phyloP scores from a whole-genome alignment of 1,140 invertebrate genomes.

The Odontomachus brunneus region DNA sequence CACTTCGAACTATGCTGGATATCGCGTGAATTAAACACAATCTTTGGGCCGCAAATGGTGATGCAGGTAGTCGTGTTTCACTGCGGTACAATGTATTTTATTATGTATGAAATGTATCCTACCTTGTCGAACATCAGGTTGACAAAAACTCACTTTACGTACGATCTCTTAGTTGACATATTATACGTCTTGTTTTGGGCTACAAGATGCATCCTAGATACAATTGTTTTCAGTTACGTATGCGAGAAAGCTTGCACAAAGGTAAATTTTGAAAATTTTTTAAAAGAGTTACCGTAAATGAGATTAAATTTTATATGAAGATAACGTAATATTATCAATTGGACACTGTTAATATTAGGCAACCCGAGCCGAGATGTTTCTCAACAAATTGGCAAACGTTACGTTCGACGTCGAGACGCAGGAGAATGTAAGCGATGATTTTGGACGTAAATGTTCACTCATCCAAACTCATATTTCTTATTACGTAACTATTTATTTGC shows the following conservation, averaged over 20 bases:
- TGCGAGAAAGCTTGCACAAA: constrained; percentile 11
- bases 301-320: not conserved
- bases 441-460: not conserved
- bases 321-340: not conserved
- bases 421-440: not conserved
- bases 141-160: not conserved
- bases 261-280: not conserved
- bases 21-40: constrained; percentile 14
- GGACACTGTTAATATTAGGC: constrained; percentile 13
- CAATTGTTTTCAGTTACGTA: not conserved
- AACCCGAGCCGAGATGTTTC: not conserved
- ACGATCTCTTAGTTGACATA: too few relatives aligned
- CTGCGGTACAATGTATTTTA: not conserved
- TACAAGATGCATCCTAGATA: not conserved
- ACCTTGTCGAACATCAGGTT: not conserved
- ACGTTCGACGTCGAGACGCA: constrained; percentile 3
- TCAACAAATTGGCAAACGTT: constrained; percentile 14
- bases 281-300: too few relatives aligned
- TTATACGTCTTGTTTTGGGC: not conserved
- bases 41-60: not conserved
- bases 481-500: constrained; percentile 30
- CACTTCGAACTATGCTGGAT: constrained; percentile 37
- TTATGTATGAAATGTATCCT: not conserved
- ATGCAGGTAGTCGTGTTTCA: not conserved
- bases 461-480: too few relatives aligned